Conservation (phyloP, 2,888 invertebrate species). For the Eristalis intricaria region DNA sequence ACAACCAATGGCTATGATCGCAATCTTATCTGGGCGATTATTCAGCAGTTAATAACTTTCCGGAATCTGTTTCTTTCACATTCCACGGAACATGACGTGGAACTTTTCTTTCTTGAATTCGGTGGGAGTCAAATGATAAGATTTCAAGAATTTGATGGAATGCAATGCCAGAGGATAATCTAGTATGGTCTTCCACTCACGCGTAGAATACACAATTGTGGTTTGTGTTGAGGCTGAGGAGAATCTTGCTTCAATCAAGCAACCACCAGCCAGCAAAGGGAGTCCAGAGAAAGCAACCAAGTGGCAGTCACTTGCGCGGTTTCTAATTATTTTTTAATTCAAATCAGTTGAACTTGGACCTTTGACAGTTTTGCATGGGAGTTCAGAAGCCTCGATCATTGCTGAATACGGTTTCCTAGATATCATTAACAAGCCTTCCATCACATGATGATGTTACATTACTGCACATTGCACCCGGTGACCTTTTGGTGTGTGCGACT, state of each 20-base stretch:
- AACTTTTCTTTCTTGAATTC: not conserved
- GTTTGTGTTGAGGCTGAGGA: constrained; percentile 15
- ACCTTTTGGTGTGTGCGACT: constrained; percentile 44
- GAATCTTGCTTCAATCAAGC: not conserved
- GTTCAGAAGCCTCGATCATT: constrained; percentile 70
- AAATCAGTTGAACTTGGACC: constrained; percentile 73
- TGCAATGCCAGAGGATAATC: not conserved
- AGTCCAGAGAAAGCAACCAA: not conserved
- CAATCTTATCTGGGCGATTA: not conserved
- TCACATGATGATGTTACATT: constrained; percentile 56
- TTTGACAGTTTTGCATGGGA: constrained; percentile 70
- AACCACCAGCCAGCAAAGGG: not conserved
- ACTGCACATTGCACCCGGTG: constrained; percentile 68
- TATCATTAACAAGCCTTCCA: constrained; percentile 65
- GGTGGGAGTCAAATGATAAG: not conserved
- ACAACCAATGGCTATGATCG: not conserved
- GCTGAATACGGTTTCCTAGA: constrained; percentile 62
- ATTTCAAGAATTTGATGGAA: not conserved
- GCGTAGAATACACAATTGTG: not conserved
- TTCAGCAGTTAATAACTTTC: not conserved
- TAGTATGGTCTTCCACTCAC: not conserved
- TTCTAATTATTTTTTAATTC: constrained; percentile 73
- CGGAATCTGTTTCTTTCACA: not conserved
- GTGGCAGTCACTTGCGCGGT: constrained; percentile 49
- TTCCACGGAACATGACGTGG: not conserved